These are phyloP conservation scores for Ormyrus nitidulus DNA, from an alignment of 2,888 invertebrate genomes.

Conservation along the genomic window DNA sequence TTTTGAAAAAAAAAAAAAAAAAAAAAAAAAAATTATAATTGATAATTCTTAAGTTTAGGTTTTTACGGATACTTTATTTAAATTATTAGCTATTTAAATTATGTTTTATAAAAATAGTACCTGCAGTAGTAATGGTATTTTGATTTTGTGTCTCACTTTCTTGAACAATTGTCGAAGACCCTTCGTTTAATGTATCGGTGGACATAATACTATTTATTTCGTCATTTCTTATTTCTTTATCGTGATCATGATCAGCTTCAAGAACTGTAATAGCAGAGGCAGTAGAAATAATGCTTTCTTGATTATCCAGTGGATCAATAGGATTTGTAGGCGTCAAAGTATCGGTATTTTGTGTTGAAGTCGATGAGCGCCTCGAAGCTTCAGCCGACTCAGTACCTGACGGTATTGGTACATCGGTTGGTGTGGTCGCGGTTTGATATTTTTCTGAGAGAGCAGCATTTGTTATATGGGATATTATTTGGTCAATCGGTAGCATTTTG, in stretches of 20 bases:
- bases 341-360: constrained; percentile 73
- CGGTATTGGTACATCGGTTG: constrained; percentile 18
- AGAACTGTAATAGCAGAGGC: constrained; percentile 61
- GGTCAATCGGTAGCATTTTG: constrained; percentile 72
- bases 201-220: constrained; percentile 33
- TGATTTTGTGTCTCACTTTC: constrained; percentile 23
- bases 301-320: constrained; percentile 64
- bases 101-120: constrained; percentile 9
- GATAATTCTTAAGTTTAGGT: no score
- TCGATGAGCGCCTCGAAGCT: constrained; percentile 71
- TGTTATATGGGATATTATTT: constrained; percentile 73
- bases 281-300: constrained; percentile 63
- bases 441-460: constrained; percentile 65
- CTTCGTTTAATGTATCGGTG: not conserved
- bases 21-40: no score
- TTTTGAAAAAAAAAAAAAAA: no score
- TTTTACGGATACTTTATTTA: constrained; percentile 9
- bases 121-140: constrained; percentile 7
- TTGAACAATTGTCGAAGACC: not conserved
- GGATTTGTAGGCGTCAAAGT: constrained; percentile 71
- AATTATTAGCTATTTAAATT: not conserved
- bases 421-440: constrained; percentile 60
- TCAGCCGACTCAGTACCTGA: constrained; percentile 63
- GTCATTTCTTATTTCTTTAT: constrained; percentile 53
- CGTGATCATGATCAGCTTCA: constrained; percentile 56